Evolutionary conservation across 2,888 invertebrate genomes (phyloP).

Genomic region (Zaprionus obscuricornis): DNA sequence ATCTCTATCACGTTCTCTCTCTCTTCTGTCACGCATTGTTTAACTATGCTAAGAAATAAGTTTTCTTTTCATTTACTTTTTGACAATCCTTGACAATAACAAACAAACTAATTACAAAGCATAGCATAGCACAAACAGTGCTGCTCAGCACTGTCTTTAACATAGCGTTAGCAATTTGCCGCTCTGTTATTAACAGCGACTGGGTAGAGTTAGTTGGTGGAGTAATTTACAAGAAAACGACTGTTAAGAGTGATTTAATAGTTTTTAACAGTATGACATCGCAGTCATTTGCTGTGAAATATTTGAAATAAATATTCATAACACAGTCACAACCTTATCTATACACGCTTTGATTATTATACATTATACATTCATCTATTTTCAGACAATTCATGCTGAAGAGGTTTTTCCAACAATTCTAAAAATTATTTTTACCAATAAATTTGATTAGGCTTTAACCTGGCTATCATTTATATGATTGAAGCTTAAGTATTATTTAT

Average conservation of each 20-base stretch:
- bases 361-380: slow-evolving; percentile 2
- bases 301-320: not conserved
- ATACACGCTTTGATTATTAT: too few species aligned
- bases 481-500: slow-evolving; percentile 28
- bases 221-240: too few species aligned
- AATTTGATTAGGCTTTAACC: slow-evolving; percentile 15
- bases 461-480: slow-evolving; percentile 27
- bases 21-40: slow-evolving; percentile 59
- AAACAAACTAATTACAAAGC: too few species aligned
- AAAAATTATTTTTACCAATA: slow-evolving; percentile 15
- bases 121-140: too few species aligned
- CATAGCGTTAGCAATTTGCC: too few species aligned
- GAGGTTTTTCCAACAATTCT: slow-evolving; percentile 14
- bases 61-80: not conserved
- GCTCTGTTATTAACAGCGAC: not conserved
- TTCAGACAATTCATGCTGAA: slow-evolving; percentile 1
- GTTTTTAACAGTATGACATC: not conserved
- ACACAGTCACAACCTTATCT: slow-evolving; percentile 24
- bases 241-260: too few species aligned
- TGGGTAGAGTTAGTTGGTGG: not conserved
- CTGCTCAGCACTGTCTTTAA: too few species aligned
- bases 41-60: not conserved
- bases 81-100: too few species aligned
- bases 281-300: not conserved
- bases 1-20: slow-evolving; percentile 52